Evolutionary conservation across 1,140 invertebrate species (phyloP), one percentile per base, ranked within the genome.

Genomic region (Megathymus violae): DNA sequence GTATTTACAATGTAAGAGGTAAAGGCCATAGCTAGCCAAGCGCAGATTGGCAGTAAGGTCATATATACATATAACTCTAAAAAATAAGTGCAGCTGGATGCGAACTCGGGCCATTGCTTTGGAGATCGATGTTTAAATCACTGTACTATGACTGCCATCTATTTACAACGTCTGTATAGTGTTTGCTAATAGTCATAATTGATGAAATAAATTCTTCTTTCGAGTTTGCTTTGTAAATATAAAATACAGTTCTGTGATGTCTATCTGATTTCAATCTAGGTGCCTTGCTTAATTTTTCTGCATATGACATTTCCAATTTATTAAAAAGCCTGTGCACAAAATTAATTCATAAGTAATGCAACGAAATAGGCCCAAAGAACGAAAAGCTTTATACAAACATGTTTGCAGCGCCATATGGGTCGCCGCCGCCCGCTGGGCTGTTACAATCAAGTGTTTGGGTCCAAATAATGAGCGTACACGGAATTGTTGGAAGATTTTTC

Each of bases 381-480:
- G 43, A 56, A 56, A 56, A 56, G 52, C 52, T 56, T 54, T 56
- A 44, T 15, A 31, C 52, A 56, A 56, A 56, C 52, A 67, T 70
- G 65, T 70, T 66, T 58, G 61, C 63, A 70, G 48, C 48, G 43
- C 61, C 68, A 70, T 67, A 64, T 64, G 68, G 54, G 47, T 56
- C 48, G 59, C 62, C 15, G 43, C 46, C 50, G 25, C 48, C 59
- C 54, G 17, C 11, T 51, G 22, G 19, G 11, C 52, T 56, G 44
- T 44, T 27, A 19, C 44, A 0, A 47, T 22, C 19, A 7, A 47
- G 5, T 22, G 54, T 36, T 15, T 52, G 40, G 6, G 52, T 41
- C 4, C 40, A 60, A 46, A 25, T 22, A 0, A 63, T 16, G 34
- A 16, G 47, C 40, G 25, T 16, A 4, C 13, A 10, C 22, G 40